These are phyloP conservation scores for Spheniscus humboldti DNA, from an alignment of 2,797 vertebrate species.

Conservation along the genomic window DNA sequence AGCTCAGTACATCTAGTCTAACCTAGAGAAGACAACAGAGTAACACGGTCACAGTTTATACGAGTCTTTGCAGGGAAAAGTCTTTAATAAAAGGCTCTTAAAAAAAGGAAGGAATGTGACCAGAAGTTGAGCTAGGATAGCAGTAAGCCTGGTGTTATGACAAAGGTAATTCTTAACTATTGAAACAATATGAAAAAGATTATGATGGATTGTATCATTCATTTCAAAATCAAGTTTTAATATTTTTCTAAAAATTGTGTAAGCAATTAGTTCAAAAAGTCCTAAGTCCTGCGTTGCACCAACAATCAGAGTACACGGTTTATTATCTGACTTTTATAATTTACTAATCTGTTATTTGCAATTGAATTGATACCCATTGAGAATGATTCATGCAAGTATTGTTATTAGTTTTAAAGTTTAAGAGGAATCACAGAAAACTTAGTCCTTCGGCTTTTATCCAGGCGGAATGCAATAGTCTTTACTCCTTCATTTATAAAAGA, in stretches of 20 bases:
- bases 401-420: neutral
- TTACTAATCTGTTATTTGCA: neutral
- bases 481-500: neutral
- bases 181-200: neutral
- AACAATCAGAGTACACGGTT: neutral
- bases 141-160: neutral
- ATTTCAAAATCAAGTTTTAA: neutral
- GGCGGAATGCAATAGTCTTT: neutral
- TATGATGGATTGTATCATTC: neutral
- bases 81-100: neutral
- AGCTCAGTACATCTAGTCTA: neutral
- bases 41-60: neutral
- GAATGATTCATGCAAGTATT: neutral
- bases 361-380: neutral
- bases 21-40: neutral
- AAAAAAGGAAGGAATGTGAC: neutral
- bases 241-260: neutral
- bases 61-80: neutral
- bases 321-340: neutral
- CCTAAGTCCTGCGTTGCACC: neutral
- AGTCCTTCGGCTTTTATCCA: neutral
- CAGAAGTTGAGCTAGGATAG: neutral
- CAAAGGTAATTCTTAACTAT: neutral
- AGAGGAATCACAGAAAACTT: neutral
- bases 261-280: neutral